Evolutionary conservation across 2,797 vertebrate species (phyloP), one percentile per base, ranked within the genome.

Genomic region (Merluccius polli): DNA sequence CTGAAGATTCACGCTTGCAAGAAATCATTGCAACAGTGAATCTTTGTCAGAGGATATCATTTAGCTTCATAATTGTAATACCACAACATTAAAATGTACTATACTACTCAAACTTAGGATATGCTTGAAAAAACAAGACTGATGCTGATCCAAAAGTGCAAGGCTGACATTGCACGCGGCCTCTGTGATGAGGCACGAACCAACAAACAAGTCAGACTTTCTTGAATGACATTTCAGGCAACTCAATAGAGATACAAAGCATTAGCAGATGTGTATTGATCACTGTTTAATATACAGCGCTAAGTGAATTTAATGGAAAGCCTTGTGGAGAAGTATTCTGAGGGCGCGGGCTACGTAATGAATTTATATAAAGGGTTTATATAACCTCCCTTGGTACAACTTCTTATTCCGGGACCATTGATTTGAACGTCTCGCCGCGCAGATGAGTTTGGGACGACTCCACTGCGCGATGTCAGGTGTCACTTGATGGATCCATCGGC

Each of bases 401-500:
- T 24, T 27, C 7, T 27, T 27, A 65, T 16, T 24, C 10, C 44
- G 18, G 44, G 44, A 21, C 29, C 31, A 15, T 30, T 31, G 7
- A 32, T 31, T 11, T 31, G 67, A 7, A 10, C 16, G 30, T 69
- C 67, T 5, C n/a, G 29, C 67, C 27, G 67, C 2, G 67, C 67
- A 16, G 67, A 18, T 18, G 65, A 30, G 27, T 69, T 32, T 1
- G 67, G 30, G 67, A 69, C 16, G 67, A 30, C 15, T 30, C 52
- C 29, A 2, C 27, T 67, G 24, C 65, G 21, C 52, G 11, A 69
- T 79, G 79, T 89, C 83, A 86, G 86, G 85, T 88, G 82, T 82
- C 83, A 38, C 87, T 82, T 80, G 78, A 87, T 78, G 77, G 77
- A 89, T 82, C 82, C 74, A 44, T 85, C 74, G 70, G 78, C 76